These are phyloP conservation scores for Trachythela sp. DNA, from an alignment of 64 coral and sea anemone species.

Conservation along the genomic window DNA sequence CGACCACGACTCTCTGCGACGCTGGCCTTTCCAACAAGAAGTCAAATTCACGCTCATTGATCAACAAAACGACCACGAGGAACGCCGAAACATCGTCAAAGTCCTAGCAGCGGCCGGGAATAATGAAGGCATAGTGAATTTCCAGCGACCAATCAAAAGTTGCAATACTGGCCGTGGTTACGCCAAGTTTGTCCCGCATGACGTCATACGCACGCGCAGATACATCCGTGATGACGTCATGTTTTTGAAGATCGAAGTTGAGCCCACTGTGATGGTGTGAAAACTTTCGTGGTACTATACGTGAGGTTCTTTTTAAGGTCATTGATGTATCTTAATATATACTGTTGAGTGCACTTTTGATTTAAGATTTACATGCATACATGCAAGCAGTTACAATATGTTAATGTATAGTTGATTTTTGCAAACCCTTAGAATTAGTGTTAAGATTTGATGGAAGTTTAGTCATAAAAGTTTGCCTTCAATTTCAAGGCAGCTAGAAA, in stretches of 20 bases:
- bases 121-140: constrained; percentile 11
- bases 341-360: too few species aligned
- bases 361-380: too few species aligned
- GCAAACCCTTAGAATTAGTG: too few species aligned
- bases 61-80: not conserved
- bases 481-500: too few species aligned
- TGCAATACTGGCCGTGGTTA: constrained; percentile 15
- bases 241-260: constrained; percentile 15
- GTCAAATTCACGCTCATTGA: not conserved
- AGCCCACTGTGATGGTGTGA: constrained; percentile 1
- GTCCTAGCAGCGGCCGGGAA: not conserved
- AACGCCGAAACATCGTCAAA: not conserved
- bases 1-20: not conserved
- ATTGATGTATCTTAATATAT: too few species aligned
- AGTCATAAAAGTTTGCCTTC: too few species aligned
- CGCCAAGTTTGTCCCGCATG: constrained; percentile 9
- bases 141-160: constrained; percentile 26
- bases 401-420: too few species aligned
- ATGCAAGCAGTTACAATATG: too few species aligned
- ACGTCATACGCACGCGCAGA: constrained; percentile 2
- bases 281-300: not conserved
- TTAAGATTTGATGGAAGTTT: too few species aligned
- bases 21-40: constrained; percentile 3
- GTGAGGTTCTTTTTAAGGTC: not conserved
- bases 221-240: constrained; percentile 17